These are phyloP conservation scores for Drosophila ustulata DNA, from an alignment of 2,888 invertebrate genomes.

Conservation along the genomic window DNA sequence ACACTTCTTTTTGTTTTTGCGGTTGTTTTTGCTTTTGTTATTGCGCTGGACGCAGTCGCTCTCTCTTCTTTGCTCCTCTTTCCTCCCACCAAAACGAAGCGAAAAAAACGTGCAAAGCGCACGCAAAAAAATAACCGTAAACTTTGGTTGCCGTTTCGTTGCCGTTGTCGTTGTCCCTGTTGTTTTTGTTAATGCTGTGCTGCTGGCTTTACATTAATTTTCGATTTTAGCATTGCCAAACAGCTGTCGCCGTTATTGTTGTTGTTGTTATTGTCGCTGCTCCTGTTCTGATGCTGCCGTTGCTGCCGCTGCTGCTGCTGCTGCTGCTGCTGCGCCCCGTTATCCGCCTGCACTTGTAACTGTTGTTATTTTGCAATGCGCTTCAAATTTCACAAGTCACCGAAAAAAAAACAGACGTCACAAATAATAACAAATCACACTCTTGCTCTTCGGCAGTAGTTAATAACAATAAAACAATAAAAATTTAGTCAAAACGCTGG, in stretches of 20 bases:
- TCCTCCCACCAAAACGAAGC: conserved; percentile 1
- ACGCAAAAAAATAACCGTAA: conserved; percentile 28
- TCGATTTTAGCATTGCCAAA: conserved; percentile 49
- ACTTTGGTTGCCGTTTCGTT: conserved; percentile 1
- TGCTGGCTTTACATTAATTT: conserved; percentile 28
- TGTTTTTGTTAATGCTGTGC: conserved; percentile 3
- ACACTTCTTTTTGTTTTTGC: conserved; percentile 36
- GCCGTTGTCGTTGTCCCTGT: conserved; percentile 21
- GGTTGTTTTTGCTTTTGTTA: conserved; percentile 37
- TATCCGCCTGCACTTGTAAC: conserved; percentile 33
- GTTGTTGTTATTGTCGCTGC: conserved; percentile 41
- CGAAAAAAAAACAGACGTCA: conserved; percentile 12
- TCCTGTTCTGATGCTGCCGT: conserved; percentile 4
- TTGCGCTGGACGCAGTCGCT: conserved; percentile 43
- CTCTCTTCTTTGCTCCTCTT: conserved; percentile 1
- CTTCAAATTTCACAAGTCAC: conserved; percentile 11
- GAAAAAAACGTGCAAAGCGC: conserved; percentile 13
- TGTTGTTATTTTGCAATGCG: conserved; percentile 35
- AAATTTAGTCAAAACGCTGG: conserved; percentile 27
- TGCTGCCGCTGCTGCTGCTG: conserved; percentile 23
- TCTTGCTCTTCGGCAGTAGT: too few relatives aligned
- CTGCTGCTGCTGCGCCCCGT: conserved; percentile 23
- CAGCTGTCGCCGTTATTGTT: conserved; percentile 64
- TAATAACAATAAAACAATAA: too few relatives aligned
- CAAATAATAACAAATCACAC: conserved; percentile 7